These are phyloP conservation scores for Smittia sp. DNA, from an alignment of 2,888 invertebrate species.

Conservation along the genomic window DNA sequence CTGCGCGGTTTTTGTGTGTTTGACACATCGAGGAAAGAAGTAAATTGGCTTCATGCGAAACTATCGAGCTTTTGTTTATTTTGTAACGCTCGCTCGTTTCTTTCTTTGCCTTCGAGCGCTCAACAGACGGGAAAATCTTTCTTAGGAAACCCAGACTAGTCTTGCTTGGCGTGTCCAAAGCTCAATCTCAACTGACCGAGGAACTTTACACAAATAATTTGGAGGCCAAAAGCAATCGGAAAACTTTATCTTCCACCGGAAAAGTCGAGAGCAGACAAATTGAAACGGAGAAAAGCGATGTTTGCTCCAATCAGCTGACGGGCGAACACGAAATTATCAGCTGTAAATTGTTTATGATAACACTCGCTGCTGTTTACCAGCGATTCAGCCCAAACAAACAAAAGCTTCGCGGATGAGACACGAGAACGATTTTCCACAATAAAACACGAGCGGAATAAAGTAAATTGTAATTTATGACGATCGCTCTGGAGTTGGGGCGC, in stretches of 20 bases:
- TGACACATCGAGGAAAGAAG: background rate
- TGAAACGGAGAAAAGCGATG: background rate
- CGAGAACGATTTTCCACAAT: background rate
- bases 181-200: background rate
- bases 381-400: background rate
- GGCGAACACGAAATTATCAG: too few species aligned
- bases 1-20: background rate
- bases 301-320: conserved; percentile 29
- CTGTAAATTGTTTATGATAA: conserved; percentile 28
- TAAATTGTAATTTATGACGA: conserved; percentile 30
- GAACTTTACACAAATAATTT: conserved; percentile 24
- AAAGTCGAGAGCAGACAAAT: conserved; percentile 6
- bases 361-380: background rate
- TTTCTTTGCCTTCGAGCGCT: background rate
- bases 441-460: conserved; percentile 22
- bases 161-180: background rate
- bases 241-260: background rate
- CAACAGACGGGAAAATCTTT: too few species aligned
- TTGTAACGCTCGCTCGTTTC: background rate
- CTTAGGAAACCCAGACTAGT: background rate
- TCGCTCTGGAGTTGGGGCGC: background rate
- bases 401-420: background rate
- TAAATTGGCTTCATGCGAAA: background rate
- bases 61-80: conserved; percentile 1
- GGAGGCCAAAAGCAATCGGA: background rate